These are phyloP conservation scores for Colinus virginianus DNA, from an alignment of 2,113 vertebrate genomes.

Conservation along the genomic window DNA sequence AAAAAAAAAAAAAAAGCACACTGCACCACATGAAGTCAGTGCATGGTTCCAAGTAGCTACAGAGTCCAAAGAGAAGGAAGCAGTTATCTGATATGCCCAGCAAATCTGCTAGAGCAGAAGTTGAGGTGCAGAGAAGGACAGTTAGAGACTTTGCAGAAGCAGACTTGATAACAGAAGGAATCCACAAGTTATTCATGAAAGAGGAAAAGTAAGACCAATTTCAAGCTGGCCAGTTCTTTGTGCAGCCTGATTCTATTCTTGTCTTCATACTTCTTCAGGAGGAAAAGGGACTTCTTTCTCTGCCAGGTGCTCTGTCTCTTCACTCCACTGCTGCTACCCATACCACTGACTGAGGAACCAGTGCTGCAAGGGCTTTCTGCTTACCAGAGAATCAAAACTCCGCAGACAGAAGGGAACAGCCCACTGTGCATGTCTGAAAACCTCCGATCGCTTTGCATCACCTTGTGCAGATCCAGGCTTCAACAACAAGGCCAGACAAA, in stretches of 20 bases:
- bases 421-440: neutral
- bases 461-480: neutral
- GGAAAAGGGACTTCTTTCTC: neutral
- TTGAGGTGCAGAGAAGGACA: neutral
- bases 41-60: neutral
- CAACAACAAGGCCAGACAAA: neutral
- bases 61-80: neutral
- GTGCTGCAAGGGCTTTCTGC: neutral
- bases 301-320: neutral
- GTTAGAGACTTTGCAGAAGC: neutral
- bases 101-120: neutral
- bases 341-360: neutral
- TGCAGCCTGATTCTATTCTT: neutral
- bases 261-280: neutral
- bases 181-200: neutral
- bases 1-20: neutral
- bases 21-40: fast-evolving
- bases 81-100: neutral
- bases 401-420: neutral
- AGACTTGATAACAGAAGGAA: neutral
- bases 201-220: neutral
- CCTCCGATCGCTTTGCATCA: neutral
- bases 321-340: neutral
- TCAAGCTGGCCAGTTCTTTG: neutral
- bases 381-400: neutral